Base-by-base conservation (phyloP, 2,113 vertebrate genomes). In the Callithrix jacchus region DNA sequence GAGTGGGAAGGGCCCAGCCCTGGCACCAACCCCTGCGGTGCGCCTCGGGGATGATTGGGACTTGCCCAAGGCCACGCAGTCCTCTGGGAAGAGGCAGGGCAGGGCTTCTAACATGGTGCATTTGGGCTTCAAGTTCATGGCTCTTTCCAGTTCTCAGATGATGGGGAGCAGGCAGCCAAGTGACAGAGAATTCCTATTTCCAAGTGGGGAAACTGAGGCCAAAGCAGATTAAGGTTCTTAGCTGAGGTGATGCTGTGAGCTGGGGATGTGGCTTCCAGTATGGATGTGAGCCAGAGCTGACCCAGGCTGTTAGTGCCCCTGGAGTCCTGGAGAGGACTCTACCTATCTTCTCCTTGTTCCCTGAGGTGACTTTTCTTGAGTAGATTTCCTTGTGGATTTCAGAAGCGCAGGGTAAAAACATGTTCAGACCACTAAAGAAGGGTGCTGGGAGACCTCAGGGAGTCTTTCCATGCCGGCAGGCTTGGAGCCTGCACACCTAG, bases 201-300 rank as follows among this genome's bases (percentile, higher is more conserved):
- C 42, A 23, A 6, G 8, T 47, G 25, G 66, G 30, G 66, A 91
- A 94, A 61, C 86, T 25, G 84, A 96, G 93, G 71, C 66, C 49
- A 27, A 27, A 35, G 42, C 11, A 40, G 37, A 40, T 49, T 42
- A 42, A 45, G 4, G 30, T 61, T 49, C 23, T 82, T 42, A 49
- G 76, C 5, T 2, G 6, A 23, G 52, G 42, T 56, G 52, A 61
- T 25, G 2, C 85, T 23, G 5, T 73, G 49, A 68, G 52, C 47
- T 70, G 2, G 21, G 40, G 13, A 1, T 45, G 8, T 64, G 73
- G 40, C 40, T 6, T 84, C 18, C 20, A 10, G 32, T 5, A 30
- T 80, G 37, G 16, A 35, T 18, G 7, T 79, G 95, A 87, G 20
- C 54, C 32, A 6, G 23, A 37, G 40, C 83, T 42, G 52, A n/a